Conservation (phyloP, 1,140 invertebrate species). For the Cyclargus thomasi region DNA sequence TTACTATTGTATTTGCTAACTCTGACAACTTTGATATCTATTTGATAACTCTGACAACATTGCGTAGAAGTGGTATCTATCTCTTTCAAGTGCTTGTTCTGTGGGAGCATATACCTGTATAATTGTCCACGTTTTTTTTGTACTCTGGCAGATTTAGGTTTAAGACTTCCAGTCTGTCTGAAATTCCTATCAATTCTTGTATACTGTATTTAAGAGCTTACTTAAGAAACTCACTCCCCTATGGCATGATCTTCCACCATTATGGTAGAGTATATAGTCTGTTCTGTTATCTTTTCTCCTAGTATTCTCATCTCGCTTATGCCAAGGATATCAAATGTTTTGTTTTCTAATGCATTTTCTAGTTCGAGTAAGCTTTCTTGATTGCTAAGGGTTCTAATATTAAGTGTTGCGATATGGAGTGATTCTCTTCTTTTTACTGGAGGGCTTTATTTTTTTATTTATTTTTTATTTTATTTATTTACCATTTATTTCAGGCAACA, state of each 20-base stretch:
- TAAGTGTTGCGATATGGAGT: conserved; percentile 6
- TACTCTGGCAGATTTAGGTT: too few relatives aligned
- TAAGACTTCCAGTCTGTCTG: too few relatives aligned
- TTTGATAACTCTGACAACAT: too few relatives aligned
- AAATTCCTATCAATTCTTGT: too few relatives aligned
- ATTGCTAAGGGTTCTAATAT: not conserved
- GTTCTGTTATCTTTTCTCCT: not conserved
- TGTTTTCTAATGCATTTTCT: not conserved
- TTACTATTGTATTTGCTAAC: not conserved
- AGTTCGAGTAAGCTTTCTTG: conserved; percentile 8
- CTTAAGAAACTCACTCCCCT: too few relatives aligned
- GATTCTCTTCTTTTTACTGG: conserved; percentile 24
- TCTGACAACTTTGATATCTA: too few relatives aligned
- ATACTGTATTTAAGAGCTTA: too few relatives aligned
- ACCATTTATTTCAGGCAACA: too few relatives aligned
- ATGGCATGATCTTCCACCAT: not conserved
- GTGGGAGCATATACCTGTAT: too few relatives aligned
- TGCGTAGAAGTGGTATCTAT: too few relatives aligned
- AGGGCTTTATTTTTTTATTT: conserved; percentile 10
- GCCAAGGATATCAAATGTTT: not conserved
- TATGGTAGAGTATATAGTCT: conserved; percentile 3
- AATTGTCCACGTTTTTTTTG: too few relatives aligned
- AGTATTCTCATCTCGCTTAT: conserved; percentile 11
- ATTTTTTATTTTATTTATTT: conserved; percentile 6
- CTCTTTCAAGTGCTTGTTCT: too few relatives aligned